Conservation (phyloP, 2,113 vertebrate genomes). For the Naja naja region DNA sequence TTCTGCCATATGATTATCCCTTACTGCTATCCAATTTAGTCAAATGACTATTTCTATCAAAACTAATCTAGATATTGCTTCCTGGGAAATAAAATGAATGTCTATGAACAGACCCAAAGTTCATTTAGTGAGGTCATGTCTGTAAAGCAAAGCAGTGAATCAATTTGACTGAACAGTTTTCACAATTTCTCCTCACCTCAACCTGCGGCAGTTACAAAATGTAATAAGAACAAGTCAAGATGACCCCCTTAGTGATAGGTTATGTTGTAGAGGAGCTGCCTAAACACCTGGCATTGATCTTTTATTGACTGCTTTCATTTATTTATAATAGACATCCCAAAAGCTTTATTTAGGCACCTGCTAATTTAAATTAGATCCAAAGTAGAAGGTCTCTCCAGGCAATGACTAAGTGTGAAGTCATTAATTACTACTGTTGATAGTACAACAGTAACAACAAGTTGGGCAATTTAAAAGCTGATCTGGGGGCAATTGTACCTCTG, state of each 20-base stretch:
- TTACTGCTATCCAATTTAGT: constrained; percentile 8
- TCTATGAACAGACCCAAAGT: not conserved
- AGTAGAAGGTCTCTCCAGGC: not conserved
- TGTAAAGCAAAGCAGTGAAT: constrained; percentile 30
- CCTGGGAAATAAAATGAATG: constrained; percentile 1
- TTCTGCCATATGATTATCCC: not conserved
- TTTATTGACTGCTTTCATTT: not conserved
- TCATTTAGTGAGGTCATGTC: not conserved
- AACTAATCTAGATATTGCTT: constrained; percentile 14
- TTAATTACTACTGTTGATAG: not conserved
- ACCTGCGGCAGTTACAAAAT: not conserved
- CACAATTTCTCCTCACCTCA: not conserved
- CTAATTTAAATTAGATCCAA: not conserved
- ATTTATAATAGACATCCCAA: not conserved
- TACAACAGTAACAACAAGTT: not conserved
- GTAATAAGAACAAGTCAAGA: not conserved
- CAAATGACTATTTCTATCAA: constrained; percentile 2
- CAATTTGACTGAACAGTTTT: not conserved
- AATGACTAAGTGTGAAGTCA: not conserved
- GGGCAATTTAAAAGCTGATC: not conserved
- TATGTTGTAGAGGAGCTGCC: not conserved
- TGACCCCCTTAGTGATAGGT: not conserved
- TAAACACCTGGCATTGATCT: not conserved
- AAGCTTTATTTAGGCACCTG: not conserved
- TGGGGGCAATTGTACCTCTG: not conserved